phyloP scores from a whole-genome alignment of 2,797 vertebrate genomes.

The Anabacerthia variegaticeps region DNA sequence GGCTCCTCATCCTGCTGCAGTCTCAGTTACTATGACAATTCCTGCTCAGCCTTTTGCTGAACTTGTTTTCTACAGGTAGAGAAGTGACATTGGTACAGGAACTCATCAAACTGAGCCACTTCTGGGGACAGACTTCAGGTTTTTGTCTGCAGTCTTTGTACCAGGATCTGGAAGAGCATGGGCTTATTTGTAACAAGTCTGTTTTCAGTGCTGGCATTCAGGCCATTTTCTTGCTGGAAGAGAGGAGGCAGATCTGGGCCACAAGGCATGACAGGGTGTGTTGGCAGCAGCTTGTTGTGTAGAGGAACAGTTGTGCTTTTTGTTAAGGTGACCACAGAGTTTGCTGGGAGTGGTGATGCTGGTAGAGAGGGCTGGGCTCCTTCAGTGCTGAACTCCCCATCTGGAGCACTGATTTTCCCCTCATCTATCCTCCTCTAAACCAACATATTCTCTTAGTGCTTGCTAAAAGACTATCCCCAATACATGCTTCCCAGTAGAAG shows the following conservation, averaged over 20 bases:
- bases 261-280: neutral
- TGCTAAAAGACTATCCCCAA: neutral
- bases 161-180: neutral
- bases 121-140: neutral
- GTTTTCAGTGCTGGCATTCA: neutral
- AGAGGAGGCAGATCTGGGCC: neutral
- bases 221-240: neutral
- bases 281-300: neutral
- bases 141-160: neutral
- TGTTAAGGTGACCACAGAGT: neutral
- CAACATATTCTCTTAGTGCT: neutral
- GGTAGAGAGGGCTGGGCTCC: neutral
- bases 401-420: neutral
- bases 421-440: neutral
- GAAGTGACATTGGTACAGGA: neutral
- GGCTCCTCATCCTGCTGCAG: neutral
- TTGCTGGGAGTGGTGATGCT: neutral
- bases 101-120: neutral
- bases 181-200: neutral
- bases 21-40: constrained; percentile 31
- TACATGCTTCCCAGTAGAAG: neutral
- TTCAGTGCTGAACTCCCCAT: neutral
- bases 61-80: neutral
- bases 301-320: neutral
- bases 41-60: neutral